Evolutionary conservation across 2,797 vertebrate genomes (phyloP).

Genomic region (Tokudaia tokunoshimensis): DNA sequence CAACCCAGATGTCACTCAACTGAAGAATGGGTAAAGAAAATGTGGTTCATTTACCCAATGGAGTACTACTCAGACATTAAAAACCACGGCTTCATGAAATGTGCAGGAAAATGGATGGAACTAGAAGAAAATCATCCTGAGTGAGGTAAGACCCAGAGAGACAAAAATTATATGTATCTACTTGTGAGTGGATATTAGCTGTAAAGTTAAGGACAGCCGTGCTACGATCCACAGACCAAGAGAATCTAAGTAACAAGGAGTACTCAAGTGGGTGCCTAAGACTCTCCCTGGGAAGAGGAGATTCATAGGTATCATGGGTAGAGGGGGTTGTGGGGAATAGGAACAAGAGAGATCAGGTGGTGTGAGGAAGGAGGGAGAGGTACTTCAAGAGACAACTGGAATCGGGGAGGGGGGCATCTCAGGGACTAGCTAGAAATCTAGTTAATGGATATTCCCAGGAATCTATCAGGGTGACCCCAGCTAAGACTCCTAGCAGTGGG

Average conservation of each 20-base stretch:
- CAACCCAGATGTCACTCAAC: no score
- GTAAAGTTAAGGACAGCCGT: no score
- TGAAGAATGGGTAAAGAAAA: no score
- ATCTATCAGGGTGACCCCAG: neutral
- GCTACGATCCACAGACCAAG: no score
- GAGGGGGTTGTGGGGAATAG: neutral
- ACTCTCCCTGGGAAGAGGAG: neutral
- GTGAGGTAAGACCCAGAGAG: no score
- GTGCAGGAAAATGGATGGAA: no score
- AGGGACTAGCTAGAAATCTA: neutral
- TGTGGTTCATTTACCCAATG: no score
- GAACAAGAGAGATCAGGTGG: neutral
- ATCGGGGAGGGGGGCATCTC: neutral
- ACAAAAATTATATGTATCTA: no score
- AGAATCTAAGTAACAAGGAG: neutral
- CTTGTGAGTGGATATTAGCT: no score
- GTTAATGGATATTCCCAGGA: neutral
- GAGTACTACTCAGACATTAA: no score
- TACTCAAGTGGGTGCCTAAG: neutral
- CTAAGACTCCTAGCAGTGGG: neutral
- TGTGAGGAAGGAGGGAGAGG: neutral
- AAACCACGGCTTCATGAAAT: no score
- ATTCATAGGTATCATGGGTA: neutral
- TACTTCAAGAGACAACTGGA: neutral
- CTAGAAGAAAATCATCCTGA: no score